A percentile compares a stretch with the other conserved stretches of the same genome.
phyloP scores from a whole-genome alignment of 2,113 vertebrate species.

The Castor canadensis region DNA sequence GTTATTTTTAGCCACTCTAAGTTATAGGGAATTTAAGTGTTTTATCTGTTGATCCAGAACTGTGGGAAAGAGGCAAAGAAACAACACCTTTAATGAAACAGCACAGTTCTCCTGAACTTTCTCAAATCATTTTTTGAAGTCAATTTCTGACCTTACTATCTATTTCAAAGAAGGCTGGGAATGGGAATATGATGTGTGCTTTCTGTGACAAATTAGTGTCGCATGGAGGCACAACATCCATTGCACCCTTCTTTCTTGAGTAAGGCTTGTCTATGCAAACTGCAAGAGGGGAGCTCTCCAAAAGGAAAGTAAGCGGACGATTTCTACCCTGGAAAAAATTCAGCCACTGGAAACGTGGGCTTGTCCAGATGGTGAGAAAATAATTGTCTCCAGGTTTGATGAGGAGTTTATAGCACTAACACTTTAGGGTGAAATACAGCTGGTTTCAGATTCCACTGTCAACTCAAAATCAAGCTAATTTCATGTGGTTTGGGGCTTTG shows the following conservation, averaged over 20 bases:
- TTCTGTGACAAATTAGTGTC: not conserved
- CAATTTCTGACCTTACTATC: not conserved
- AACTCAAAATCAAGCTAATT: constrained; percentile 75
- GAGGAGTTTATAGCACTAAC: constrained; percentile 71
- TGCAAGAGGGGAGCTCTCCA: not conserved
- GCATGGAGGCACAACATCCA: not conserved
- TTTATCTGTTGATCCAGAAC: not conserved
- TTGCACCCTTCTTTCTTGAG: not conserved
- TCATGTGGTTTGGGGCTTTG: constrained; percentile 73
- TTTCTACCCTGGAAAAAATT: constrained; percentile 55
- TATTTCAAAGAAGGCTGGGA: constrained; percentile 5
- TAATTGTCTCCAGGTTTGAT: constrained; percentile 78
- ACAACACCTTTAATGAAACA: constrained; percentile 16
- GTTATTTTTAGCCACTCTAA: constrained; percentile 6
- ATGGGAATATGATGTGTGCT: not conserved
- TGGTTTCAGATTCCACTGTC: constrained; percentile 74
- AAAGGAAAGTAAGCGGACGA: not conserved
- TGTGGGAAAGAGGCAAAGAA: not conserved
- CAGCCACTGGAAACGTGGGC: constrained; percentile 71
- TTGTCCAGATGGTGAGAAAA: constrained; percentile 78
- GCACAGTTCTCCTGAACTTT: constrained; percentile 22
- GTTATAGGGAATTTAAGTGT: constrained; percentile 4
- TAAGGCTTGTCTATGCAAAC: not conserved
- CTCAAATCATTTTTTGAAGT: not conserved
- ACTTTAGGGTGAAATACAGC: constrained; percentile 76